A percentile compares a stretch with the other conserved stretches of the same genome.
Conservation (phyloP, 35 echinoderm and acorn worm species). For the Amphiura filiformis region DNA sequence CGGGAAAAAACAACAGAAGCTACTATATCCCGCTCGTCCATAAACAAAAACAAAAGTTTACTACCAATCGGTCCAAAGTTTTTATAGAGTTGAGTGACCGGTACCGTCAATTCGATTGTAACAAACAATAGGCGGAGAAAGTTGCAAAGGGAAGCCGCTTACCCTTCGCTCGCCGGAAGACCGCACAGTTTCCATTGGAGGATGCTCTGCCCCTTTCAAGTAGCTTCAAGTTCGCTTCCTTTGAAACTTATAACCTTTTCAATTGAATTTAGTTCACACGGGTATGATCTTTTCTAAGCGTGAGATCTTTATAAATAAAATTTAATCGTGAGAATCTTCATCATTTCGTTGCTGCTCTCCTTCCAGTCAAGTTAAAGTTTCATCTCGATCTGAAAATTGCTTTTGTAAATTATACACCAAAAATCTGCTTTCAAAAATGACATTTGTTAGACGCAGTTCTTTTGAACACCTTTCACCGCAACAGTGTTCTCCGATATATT, state of each 20-base stretch:
- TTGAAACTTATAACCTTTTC: not conserved
- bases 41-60: not conserved
- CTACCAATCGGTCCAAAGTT: not conserved
- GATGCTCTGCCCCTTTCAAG: not conserved
- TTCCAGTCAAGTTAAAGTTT: too few relatives aligned
- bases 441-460: too few relatives aligned
- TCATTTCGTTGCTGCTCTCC: not conserved
- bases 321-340: too few relatives aligned
- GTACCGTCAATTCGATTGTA: not conserved
- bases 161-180: not conserved
- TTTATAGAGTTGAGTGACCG: not conserved
- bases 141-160: not conserved
- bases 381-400: too few relatives aligned
- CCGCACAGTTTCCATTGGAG: not conserved
- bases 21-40: not conserved
- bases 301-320: too few relatives aligned
- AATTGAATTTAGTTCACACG: not conserved
- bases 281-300: not conserved
- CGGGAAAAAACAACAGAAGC: not conserved
- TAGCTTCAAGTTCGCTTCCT: not conserved
- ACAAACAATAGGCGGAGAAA: not conserved
- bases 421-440: too few relatives aligned
- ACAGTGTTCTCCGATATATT: too few relatives aligned
- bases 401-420: too few relatives aligned
- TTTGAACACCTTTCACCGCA: too few relatives aligned